Conservation (phyloP, 2,888 invertebrate species). For the Amiota minor region DNA sequence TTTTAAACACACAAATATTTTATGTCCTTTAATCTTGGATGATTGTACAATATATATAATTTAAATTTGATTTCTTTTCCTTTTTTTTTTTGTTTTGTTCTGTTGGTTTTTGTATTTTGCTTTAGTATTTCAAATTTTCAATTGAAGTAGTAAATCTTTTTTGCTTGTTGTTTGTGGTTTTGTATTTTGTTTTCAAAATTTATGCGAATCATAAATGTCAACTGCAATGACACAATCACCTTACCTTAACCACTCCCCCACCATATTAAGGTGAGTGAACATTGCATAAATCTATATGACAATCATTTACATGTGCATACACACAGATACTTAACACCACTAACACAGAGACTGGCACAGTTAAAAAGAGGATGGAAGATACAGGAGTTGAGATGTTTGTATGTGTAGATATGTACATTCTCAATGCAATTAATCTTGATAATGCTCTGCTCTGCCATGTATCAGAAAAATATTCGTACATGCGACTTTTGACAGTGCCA, state of each 20-base stretch:
- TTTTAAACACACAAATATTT: too few species aligned
- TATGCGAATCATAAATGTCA: constrained; percentile 65
- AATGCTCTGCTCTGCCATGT: constrained; percentile 43
- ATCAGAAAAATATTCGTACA: constrained; percentile 46
- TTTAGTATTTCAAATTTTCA: background rate
- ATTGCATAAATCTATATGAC: constrained; percentile 21
- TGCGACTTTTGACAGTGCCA: constrained; percentile 44
- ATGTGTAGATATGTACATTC: constrained; percentile 39
- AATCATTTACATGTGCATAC: background rate
- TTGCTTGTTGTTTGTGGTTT: background rate
- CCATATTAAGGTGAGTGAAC: background rate
- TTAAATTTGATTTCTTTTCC: too few species aligned
- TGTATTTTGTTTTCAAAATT: constrained; percentile 47
- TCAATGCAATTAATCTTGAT: constrained; percentile 54
- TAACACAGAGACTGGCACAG: background rate
- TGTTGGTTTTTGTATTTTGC: too few species aligned
- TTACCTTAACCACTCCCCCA: background rate
- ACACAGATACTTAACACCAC: constrained; percentile 13
- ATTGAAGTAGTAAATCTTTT: constrained; percentile 5
- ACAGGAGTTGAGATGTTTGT: constrained; percentile 6
- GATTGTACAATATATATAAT: too few species aligned
- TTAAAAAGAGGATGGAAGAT: too few species aligned
- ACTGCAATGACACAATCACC: constrained; percentile 46
- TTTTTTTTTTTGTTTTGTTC: too few species aligned
- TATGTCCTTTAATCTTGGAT: too few species aligned